Evolutionary conservation across 1,140 invertebrate species (phyloP).

Genomic region (Ericerus pela): DNA sequence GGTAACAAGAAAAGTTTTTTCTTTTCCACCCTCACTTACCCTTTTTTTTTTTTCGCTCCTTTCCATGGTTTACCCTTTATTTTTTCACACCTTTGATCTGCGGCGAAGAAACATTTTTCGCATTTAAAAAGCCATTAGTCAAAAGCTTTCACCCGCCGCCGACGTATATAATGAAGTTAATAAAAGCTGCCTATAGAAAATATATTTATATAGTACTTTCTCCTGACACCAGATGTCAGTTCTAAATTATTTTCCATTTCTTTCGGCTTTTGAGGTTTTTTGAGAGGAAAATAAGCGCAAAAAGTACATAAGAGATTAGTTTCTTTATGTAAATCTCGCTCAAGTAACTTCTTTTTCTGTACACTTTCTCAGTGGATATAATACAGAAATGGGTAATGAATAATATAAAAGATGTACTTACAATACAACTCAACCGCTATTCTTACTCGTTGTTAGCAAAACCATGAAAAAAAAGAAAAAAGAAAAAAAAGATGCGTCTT

Average conservation of each 20-base stretch:
- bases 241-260: conserved; percentile 11
- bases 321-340: conserved; percentile 6
- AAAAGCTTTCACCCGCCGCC: neutral
- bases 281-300: conserved; percentile 5
- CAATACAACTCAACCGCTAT: neutral
- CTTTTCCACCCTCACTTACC: neutral
- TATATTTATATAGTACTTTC: conserved; percentile 10
- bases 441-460: too few species aligned
- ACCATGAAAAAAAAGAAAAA: too few species aligned
- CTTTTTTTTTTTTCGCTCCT: neutral
- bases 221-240: conserved; percentile 6
- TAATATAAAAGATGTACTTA: conserved; percentile 12
- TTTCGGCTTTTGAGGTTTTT: conserved; percentile 3
- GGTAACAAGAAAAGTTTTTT: neutral
- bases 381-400: conserved; percentile 6
- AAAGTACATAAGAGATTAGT: conserved; percentile 11
- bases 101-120: conserved; percentile 6
- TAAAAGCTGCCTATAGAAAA: conserved; percentile 5
- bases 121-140: conserved; percentile 11
- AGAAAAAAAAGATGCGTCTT: conserved; percentile 9
- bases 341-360: conserved; percentile 6
- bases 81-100: conserved; percentile 7
- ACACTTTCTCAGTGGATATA: conserved; percentile 8
- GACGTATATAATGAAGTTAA: conserved; percentile 9
- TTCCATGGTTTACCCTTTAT: neutral